phyloP scores from a whole-genome alignment of 2,888 invertebrate genomes.

The Protonemura montana region DNA sequence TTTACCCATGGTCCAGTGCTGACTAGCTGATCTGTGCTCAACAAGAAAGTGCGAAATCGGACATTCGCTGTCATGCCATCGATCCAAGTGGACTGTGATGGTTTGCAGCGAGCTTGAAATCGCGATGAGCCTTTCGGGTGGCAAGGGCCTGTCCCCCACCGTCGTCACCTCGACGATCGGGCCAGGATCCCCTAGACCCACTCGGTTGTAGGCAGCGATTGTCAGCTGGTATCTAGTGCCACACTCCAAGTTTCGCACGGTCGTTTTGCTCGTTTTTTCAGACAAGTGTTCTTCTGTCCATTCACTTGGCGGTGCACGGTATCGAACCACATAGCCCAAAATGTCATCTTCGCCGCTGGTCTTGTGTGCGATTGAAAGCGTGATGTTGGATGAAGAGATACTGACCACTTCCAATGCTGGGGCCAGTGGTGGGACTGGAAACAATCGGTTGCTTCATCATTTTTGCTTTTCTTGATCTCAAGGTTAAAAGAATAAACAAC shows the following conservation, averaged over 20 bases:
- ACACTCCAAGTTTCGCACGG: conserved; percentile 53
- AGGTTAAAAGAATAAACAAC: no score
- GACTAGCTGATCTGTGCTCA: conserved; percentile 47
- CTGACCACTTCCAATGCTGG: conserved; percentile 57
- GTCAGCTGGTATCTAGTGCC: conserved; percentile 54
- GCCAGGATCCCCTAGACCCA: conserved; percentile 54
- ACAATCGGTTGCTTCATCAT: not conserved
- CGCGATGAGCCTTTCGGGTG: conserved; percentile 44
- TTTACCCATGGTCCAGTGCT: conserved; percentile 48
- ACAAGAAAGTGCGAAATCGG: conserved; percentile 52
- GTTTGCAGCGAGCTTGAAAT: conserved; percentile 48
- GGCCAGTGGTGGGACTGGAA: conserved; percentile 58
- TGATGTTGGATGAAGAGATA: conserved; percentile 57
- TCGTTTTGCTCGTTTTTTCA: conserved; percentile 50
- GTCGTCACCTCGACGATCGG: conserved; percentile 50
- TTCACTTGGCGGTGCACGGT: conserved; percentile 53
- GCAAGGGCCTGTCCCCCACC: conserved; percentile 47
- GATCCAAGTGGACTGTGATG: conserved; percentile 51
- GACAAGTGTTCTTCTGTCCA: conserved; percentile 52
- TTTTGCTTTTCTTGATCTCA: no score
- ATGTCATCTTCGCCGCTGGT: conserved; percentile 48
- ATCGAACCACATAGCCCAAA: conserved; percentile 53
- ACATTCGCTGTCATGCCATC: conserved; percentile 53
- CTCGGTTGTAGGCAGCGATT: conserved; percentile 53
- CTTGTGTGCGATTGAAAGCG: conserved; percentile 53